phyloP scores from a whole-genome alignment of 2,113 vertebrate species.

The Ranitomeya variabilis region DNA sequence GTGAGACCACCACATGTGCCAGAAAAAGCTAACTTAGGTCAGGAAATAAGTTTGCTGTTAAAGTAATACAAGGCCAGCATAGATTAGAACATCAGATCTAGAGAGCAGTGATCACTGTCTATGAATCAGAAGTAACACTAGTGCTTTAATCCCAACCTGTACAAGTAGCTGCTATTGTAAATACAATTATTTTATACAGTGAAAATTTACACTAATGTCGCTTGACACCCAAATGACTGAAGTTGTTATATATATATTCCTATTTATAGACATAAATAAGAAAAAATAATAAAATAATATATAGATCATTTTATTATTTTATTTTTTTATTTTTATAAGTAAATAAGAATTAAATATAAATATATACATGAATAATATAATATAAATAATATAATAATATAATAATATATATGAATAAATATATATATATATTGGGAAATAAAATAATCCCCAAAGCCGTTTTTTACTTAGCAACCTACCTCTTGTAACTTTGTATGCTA shows the following conservation, averaged over 20 bases:
- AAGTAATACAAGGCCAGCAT: background rate
- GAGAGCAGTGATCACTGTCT: background rate
- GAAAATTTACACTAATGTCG: background rate
- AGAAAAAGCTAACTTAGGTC: slow-evolving; percentile 18
- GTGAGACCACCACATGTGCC: slow-evolving; percentile 9
- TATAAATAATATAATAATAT: no score
- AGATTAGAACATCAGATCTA: background rate
- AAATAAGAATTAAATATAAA: no score
- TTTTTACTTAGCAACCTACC: background rate
- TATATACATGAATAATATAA: no score
- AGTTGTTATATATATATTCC: no score
- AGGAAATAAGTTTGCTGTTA: background rate
- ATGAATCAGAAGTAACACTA: background rate
- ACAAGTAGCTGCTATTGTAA: background rate
- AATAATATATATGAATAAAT: no score
- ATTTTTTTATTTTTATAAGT: no score
- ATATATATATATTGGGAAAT: no score
- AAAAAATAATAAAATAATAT: no score
- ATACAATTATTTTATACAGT: no score
- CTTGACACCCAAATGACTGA: background rate
- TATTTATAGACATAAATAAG: no score
- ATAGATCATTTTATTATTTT: no score
- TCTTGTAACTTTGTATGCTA: background rate
- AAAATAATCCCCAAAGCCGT: no score
- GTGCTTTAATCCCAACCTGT: background rate